Percentiles rank a stretch among this genome's conserved stretches.
Conservation (phyloP, 2,113 vertebrate species). For the Psettodes erumei region DNA sequence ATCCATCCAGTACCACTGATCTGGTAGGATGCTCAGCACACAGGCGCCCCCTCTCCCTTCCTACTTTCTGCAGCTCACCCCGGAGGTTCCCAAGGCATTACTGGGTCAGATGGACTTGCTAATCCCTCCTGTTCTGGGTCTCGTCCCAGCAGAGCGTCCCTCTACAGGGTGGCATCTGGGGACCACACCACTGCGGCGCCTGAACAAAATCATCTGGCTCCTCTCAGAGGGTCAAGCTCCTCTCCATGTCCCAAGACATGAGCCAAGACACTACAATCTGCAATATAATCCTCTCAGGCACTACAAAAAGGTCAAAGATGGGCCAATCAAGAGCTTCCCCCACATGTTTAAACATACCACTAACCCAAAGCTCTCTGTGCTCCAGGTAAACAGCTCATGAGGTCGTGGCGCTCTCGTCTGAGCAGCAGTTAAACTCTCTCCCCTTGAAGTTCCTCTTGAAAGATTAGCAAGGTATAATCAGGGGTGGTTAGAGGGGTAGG, state of each 20-base stretch:
- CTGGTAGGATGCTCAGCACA: neutral
- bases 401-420: neutral
- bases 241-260: neutral
- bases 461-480: conserved; percentile 56
- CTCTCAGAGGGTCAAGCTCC: neutral
- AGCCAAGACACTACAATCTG: neutral
- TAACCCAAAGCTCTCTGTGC: neutral
- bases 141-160: neutral
- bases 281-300: neutral
- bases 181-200: neutral
- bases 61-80: neutral
- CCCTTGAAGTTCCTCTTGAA: conserved; percentile 17
- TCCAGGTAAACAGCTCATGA: neutral
- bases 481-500: conserved; percentile 43
- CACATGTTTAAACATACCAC: too few species aligned
- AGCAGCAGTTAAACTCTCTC: neutral
- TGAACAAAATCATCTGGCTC: neutral
- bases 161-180: neutral
- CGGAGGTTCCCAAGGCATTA: neutral
- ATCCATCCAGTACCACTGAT: neutral
- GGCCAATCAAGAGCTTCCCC: neutral
- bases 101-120: neutral
- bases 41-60: neutral
- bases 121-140: neutral
- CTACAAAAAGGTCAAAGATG: neutral